Evolutionary conservation across 2,888 invertebrate genomes (phyloP), one percentile per base, ranked within the genome.

Genomic region (Polydrusus tereticollis): DNA sequence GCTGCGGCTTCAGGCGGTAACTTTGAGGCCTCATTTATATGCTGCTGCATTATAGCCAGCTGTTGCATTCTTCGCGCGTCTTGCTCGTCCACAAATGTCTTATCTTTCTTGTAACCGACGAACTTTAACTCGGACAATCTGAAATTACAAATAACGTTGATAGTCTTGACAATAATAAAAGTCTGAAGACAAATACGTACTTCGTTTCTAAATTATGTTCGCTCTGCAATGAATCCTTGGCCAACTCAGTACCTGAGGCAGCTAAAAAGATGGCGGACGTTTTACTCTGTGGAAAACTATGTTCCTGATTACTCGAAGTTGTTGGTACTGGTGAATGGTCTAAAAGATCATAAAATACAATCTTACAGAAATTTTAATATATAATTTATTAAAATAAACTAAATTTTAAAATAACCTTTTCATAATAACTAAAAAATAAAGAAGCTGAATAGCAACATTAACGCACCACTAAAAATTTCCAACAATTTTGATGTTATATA

Each of bases 111-210:
- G 84, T 95, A 93, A 75, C 89, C 90, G 75, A 94, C 90, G 68
- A 88, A 89, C 79, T 91, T 93, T 77, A 95, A 85, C 86, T 95
- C 92, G 6, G 92, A 90, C 79, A 94, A 86, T 85, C 93, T 92
- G 83, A 70, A 83, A 76, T 73, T 26, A 63, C 29, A 43, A 12
- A n/a, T 7, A 41, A 18, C 20, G n/a, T 20, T 23, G 18, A 14
- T 43, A 10, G 20, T 60, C 3, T 18, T 29, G 7, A 29, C 7
- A 29, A 5, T 7, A 29, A 29, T 29, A 4, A 29, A 5, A 29
- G 4, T 29, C 4, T 29, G 29, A 29, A 29, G 29, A 7, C 21
- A 18, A 45, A 52, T 36, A 79, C 81, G 75, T 80, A 83, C 83
- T 84, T 83, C 70, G 76, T 80, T 36, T 79, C 81, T 38, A 84